phyloP scores from a whole-genome alignment of 2,113 vertebrate species.

The Corythoichthys intestinalis region DNA sequence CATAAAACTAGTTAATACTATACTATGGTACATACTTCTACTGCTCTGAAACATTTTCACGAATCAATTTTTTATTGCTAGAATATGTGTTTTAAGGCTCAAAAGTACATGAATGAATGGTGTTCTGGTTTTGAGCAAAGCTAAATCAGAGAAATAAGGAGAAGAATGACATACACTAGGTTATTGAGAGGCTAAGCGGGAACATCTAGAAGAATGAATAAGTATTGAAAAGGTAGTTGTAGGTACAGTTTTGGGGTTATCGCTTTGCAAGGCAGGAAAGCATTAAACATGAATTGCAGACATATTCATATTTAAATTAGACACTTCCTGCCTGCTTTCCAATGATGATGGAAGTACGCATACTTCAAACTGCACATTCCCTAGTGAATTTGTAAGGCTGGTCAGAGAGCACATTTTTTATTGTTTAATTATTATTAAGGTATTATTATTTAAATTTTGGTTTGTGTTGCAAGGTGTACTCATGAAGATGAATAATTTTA shows the following conservation, averaged over 20 bases:
- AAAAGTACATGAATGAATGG: slow-evolving; percentile 7
- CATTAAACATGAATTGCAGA: slow-evolving; percentile 49
- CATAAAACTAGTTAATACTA: not conserved
- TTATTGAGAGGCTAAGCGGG: slow-evolving; percentile 18
- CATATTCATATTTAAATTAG: slow-evolving; percentile 54
- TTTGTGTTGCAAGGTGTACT: not conserved
- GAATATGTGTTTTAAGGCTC: slow-evolving; percentile 9
- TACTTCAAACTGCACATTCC: slow-evolving; percentile 38
- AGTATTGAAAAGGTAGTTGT: slow-evolving; percentile 20
- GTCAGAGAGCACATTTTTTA: slow-evolving; percentile 2
- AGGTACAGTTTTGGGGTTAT: slow-evolving; percentile 38
- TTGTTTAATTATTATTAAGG: not conserved
- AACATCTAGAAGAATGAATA: slow-evolving; percentile 24
- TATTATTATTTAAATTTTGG: not conserved
- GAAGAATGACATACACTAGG: slow-evolving; percentile 8
- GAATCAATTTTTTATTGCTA: not conserved
- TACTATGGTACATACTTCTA: not conserved
- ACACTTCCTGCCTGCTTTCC: slow-evolving; percentile 44
- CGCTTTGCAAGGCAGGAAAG: slow-evolving; percentile 35
- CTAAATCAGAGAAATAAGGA: slow-evolving; percentile 15
- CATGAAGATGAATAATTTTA: too few relatives aligned
- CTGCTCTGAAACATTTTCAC: not conserved
- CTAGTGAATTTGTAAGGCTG: slow-evolving; percentile 18
- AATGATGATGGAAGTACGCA: slow-evolving; percentile 44
- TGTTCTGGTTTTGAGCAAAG: slow-evolving; percentile 25